Evolutionary conservation across 2,797 vertebrate genomes (phyloP), one percentile per base, ranked within the genome.

Genomic region (Potorous gilbertii): DNA sequence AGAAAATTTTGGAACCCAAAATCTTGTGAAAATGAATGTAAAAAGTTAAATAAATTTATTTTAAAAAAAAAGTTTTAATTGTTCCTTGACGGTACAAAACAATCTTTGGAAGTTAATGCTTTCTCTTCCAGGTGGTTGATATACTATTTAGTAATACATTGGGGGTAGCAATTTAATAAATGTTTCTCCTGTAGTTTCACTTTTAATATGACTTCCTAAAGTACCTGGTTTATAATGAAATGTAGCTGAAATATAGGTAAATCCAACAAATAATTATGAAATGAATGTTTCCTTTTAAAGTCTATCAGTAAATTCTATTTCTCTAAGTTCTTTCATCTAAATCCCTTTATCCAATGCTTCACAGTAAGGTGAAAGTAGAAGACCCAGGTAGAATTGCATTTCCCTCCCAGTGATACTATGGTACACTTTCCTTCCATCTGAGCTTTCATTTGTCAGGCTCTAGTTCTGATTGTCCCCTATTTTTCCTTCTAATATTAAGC

Each of bases 261-360:
- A 66, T 56, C 87, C 66, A 96, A 89, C 2, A 46, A 87, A 92
- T 92, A 57, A 11, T 29, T 92, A 3, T 21, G 87, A 21, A 57
- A 56, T 52, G 55, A 55, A 90, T 95, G 28, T 92, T 92, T 93
- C 27, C 91, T 56, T 81, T 94, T n/a, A 57, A 93, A 96, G 90
- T 31, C 10, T 9, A 57, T 54, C 87, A n/a, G 12, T 74, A 0
- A 14, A 8, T 95, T 12, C 2, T 95, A 54, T 95, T 93, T 56
- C 66, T 56, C 28, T 52, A 4, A 93, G 89, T 93, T 90, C 9
- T 31, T 3, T 56, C 11, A 56, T 90, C 8, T 55, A 90, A 59
- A 89, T 94, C 90, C 92, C 1, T 90, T 54, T 90, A 90, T 52
- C 94, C 66, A 27, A n/a, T 11, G n/a, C 31, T 94, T 95, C 59